phyloP scores from a whole-genome alignment of 2,113 vertebrate genomes.

The Nymphicus hollandicus region DNA sequence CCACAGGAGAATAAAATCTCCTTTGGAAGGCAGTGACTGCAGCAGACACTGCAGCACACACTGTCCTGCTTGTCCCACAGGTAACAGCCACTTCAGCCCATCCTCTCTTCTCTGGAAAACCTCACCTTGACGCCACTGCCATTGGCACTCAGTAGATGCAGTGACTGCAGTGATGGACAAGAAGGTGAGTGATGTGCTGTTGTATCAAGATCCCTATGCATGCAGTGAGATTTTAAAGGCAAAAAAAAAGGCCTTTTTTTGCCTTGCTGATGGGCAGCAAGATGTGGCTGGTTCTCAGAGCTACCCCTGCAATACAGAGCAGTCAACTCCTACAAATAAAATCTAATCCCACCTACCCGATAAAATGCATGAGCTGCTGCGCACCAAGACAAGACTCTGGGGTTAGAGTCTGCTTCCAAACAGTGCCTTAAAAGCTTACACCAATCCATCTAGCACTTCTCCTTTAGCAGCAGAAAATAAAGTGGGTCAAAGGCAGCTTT shows the following conservation, averaged over 20 bases:
- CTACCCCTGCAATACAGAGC: neutral
- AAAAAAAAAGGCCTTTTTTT: neutral
- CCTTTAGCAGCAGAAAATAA: neutral
- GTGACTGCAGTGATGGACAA: neutral
- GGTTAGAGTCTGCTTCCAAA: neutral
- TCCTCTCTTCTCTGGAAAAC: neutral
- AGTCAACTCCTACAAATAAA: neutral
- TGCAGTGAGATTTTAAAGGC: neutral
- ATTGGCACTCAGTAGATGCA: rapidly evolving
- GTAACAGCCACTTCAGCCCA: neutral
- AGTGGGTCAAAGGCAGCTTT: constrained; percentile 45
- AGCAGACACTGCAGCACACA: neutral
- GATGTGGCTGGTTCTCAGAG: neutral
- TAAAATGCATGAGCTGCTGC: neutral
- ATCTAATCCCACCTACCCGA: neutral
- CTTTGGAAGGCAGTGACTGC: neutral
- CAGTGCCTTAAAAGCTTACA: neutral
- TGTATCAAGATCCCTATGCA: neutral
- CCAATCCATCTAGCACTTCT: constrained; percentile 5
- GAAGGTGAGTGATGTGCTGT: neutral
- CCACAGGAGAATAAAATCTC: neutral
- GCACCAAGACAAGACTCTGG: neutral
- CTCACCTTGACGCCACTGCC: neutral
- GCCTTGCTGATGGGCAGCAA: neutral
- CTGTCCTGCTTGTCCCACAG: neutral